Conservation (phyloP, 2,888 invertebrate genomes). For the Cremastinae sp. region DNA sequence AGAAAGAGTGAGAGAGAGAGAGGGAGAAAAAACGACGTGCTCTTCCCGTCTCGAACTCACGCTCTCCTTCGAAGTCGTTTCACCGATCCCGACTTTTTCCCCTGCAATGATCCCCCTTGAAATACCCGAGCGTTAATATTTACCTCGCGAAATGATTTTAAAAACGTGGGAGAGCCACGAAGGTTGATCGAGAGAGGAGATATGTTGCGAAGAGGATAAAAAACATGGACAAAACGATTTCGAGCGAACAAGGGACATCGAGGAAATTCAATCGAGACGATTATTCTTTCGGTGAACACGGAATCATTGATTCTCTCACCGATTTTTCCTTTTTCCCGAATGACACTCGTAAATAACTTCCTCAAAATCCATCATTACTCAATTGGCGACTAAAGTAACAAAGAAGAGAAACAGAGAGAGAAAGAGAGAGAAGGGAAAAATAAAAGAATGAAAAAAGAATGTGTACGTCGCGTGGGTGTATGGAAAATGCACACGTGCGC, state of each 20-base stretch:
- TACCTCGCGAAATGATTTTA: too few species aligned
- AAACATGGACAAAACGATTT: not conserved
- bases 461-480: slow-evolving; percentile 54
- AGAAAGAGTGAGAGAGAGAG: slow-evolving; percentile 10
- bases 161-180: slow-evolving; percentile 63
- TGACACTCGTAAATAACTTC: not conserved
- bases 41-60: slow-evolving; percentile 27
- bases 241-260: too few species aligned
- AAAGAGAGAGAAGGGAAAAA: slow-evolving; percentile 43
- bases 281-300: not conserved
- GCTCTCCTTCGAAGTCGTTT: slow-evolving; percentile 16
- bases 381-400: slow-evolving; percentile 12
- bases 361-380: slow-evolving; percentile 26
- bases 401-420: slow-evolving; percentile 20
- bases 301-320: slow-evolving; percentile 19
- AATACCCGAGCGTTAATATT: slow-evolving; percentile 32
- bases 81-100: slow-evolving; percentile 24
- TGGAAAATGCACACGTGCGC: slow-evolving; percentile 56
- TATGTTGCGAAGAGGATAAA: not conserved
- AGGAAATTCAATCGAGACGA: not conserved
- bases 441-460: slow-evolving; percentile 17
- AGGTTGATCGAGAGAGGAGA: slow-evolving; percentile 12
- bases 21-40: slow-evolving; percentile 19
- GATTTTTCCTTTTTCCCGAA: slow-evolving; percentile 28
- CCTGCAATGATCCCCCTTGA: slow-evolving; percentile 31